These are phyloP conservation scores for Cydia splendana DNA, from an alignment of 1,140 invertebrate genomes.

Conservation along the genomic window DNA sequence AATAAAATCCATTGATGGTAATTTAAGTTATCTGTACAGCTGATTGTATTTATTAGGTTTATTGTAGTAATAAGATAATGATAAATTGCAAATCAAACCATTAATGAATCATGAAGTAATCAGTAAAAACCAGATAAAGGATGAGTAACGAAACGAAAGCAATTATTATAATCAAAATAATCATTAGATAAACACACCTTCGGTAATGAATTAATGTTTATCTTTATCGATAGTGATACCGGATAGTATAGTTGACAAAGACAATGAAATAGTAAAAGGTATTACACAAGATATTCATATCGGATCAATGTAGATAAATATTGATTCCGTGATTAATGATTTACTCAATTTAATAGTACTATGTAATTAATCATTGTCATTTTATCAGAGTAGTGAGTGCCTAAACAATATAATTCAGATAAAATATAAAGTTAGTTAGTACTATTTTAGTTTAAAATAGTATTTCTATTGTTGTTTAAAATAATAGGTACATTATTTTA, in stretches of 20 bases:
- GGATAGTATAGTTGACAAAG: not conserved
- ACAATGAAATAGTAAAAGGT: not conserved
- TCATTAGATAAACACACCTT: not conserved
- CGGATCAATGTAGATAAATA: not conserved
- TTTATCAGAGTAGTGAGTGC: not conserved
- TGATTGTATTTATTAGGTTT: too few relatives aligned
- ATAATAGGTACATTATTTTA: too few relatives aligned
- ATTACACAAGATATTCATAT: conserved; percentile 1
- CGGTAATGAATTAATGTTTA: conserved; percentile 13
- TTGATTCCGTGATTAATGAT: not conserved
- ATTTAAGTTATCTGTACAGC: too few relatives aligned
- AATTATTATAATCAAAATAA: not conserved
- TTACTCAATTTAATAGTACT: not conserved
- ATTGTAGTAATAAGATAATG: too few relatives aligned
- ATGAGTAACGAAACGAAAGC: conserved; percentile 3
- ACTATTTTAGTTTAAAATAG: too few relatives aligned
- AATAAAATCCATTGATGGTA: not conserved
- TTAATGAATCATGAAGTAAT: not conserved
- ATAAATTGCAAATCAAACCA: not conserved
- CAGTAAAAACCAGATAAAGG: conserved; percentile 1
- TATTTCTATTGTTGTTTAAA: too few relatives aligned
- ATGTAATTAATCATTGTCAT: not conserved
- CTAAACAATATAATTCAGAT: too few relatives aligned
- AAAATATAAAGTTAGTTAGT: too few relatives aligned
- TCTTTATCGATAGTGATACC: not conserved